Conservation (phyloP, 2,888 invertebrate species). For the Polydrusus cervinus region DNA sequence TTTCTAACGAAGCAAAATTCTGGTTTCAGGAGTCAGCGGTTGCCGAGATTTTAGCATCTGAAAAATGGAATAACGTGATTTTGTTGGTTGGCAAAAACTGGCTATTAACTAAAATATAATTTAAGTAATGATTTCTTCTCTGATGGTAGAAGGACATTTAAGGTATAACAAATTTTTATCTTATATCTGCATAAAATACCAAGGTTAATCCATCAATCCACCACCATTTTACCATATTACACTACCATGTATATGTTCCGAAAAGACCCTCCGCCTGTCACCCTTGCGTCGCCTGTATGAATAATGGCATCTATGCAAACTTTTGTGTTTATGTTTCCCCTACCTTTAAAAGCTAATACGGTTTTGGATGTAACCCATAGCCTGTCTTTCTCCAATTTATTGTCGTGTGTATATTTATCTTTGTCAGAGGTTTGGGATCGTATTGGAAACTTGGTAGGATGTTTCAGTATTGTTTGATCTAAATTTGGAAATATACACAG, state of each 20-base stretch:
- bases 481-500: background rate
- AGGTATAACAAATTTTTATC: background rate
- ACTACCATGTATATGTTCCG: slow-evolving; percentile 43
- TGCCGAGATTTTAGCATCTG: too few species aligned
- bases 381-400: slow-evolving; percentile 30
- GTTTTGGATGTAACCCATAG: slow-evolving; percentile 42
- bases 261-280: slow-evolving; percentile 49
- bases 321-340: slow-evolving; percentile 58
- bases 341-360: slow-evolving; percentile 52
- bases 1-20: too few species aligned
- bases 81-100: too few species aligned
- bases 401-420: slow-evolving; percentile 18
- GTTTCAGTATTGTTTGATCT: slow-evolving; percentile 8
- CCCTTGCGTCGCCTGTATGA: slow-evolving; percentile 51
- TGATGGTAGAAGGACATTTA: too few species aligned
- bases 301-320: slow-evolving; percentile 57
- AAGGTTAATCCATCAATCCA: slow-evolving; percentile 45
- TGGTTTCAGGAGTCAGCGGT: too few species aligned
- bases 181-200: slow-evolving; percentile 5
- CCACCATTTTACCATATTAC: slow-evolving; percentile 52
- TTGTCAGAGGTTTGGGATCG: slow-evolving; percentile 2
- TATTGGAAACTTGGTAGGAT: slow-evolving; percentile 11
- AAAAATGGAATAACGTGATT: too few species aligned
- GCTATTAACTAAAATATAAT: too few species aligned
- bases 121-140: too few species aligned